Conservation (phyloP, 2,888 invertebrate species). For the Heliconius sara region DNA sequence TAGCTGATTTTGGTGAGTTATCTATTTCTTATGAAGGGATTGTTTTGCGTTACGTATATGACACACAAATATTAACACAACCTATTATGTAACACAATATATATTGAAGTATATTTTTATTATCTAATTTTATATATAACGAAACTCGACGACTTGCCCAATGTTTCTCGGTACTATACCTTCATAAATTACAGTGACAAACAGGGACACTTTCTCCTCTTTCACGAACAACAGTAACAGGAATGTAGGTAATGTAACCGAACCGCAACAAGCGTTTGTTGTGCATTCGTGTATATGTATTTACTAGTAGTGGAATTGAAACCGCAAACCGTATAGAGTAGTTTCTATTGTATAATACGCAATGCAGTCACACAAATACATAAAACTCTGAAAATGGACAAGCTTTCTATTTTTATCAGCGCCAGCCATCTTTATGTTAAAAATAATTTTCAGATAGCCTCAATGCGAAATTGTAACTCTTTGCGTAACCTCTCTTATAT, state of each 20-base stretch:
- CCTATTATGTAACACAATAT: neutral
- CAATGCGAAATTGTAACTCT: neutral
- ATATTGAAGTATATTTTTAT: neutral
- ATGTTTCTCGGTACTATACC: neutral
- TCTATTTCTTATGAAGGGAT: neutral
- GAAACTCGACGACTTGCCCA: neutral
- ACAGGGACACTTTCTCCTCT: constrained; percentile 35
- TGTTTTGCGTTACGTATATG: neutral
- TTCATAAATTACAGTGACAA: constrained; percentile 12
- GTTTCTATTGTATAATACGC: constrained; percentile 32
- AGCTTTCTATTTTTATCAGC: constrained; percentile 25
- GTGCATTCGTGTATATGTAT: constrained; percentile 31
- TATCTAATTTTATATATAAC: neutral
- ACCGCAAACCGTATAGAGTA: constrained; percentile 33
- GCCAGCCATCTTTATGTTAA: constrained; percentile 6
- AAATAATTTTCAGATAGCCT: constrained; percentile 18
- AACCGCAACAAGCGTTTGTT: constrained; percentile 39
- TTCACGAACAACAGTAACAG: constrained; percentile 35
- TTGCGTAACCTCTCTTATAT: constrained; percentile 10
- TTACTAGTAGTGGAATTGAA: constrained; percentile 35
- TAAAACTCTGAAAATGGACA: constrained; percentile 16
- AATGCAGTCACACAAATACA: constrained; percentile 26
- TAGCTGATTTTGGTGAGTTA: constrained; percentile 94
- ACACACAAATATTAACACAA: neutral
- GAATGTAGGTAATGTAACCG: constrained; percentile 36